A percentile compares a stretch with the other conserved stretches of the same genome.
phyloP scores from a whole-genome alignment of 2,888 invertebrate genomes.

The Hypsopygia costalis region DNA sequence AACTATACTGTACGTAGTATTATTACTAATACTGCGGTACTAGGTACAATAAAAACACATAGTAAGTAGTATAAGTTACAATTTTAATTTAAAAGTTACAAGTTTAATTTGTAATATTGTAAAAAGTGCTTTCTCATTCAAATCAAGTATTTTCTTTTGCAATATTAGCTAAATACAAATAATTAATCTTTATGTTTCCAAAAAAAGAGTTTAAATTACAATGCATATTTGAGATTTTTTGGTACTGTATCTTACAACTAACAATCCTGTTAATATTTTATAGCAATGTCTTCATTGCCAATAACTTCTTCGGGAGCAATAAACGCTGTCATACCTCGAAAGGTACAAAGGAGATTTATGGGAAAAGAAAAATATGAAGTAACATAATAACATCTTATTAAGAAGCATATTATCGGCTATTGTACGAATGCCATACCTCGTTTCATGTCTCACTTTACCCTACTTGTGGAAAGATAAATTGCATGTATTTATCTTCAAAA shows the following conservation, averaged over 20 bases:
- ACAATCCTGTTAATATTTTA: conserved; percentile 24
- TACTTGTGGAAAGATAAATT: conserved; percentile 11
- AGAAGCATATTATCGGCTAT: conserved; percentile 15
- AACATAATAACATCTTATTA: conserved; percentile 38
- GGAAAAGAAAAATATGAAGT: conserved; percentile 44
- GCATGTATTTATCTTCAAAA: conserved; percentile 1
- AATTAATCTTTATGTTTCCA: too few species aligned
- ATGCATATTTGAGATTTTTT: not conserved
- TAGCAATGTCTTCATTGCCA: conserved; percentile 36
- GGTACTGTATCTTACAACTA: conserved; percentile 4
- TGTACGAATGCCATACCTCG: conserved; percentile 15
- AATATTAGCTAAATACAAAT: too few species aligned
- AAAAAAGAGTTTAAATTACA: not conserved
- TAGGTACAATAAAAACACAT: too few species aligned
- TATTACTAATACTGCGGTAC: too few species aligned
- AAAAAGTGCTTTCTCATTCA: too few species aligned
- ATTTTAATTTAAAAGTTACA: too few species aligned
- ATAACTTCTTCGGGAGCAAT: conserved; percentile 51
- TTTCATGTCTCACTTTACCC: conserved; percentile 15
- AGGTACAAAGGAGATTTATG: conserved; percentile 62
- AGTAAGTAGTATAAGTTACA: too few species aligned
- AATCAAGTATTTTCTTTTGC: too few species aligned
- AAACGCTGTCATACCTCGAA: conserved; percentile 46
- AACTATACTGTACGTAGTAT: too few species aligned
- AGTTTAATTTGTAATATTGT: too few species aligned